These are phyloP conservation scores for Erithacus rubecula DNA, from an alignment of 2,797 vertebrate genomes.

Conservation along the genomic window DNA sequence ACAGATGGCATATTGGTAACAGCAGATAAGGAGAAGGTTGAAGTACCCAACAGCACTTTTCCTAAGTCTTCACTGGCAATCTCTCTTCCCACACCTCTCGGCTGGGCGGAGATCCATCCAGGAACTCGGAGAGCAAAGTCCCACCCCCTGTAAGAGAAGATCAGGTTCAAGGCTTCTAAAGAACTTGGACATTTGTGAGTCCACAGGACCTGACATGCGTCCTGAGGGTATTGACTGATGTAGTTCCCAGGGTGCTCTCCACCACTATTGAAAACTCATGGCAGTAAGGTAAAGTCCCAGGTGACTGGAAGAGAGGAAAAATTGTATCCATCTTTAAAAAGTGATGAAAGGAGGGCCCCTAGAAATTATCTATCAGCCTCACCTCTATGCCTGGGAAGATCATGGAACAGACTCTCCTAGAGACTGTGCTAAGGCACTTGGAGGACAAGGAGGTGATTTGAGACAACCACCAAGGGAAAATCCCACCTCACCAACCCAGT, in stretches of 20 bases:
- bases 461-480: not conserved
- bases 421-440: not conserved
- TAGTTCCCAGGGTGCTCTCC: not conserved
- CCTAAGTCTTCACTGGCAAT: not conserved
- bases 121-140: not conserved
- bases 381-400: not conserved
- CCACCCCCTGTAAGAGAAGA: not conserved
- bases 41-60: not conserved
- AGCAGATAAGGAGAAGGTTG: not conserved
- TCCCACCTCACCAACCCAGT: too few species aligned
- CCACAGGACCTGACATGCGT: not conserved
- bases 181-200: not conserved
- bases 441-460: rapidly evolving
- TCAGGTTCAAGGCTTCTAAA: not conserved
- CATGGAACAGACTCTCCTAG: not conserved
- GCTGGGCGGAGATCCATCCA: not conserved
- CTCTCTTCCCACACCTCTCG: rapidly evolving
- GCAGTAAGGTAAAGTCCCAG: not conserved
- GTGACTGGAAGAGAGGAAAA: not conserved
- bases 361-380: not conserved
- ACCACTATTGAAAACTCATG: not conserved
- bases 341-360: not conserved
- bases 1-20: not conserved
- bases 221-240: not conserved
- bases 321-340: not conserved